Base-by-base conservation (phyloP, 1,140 invertebrate species). In the Bombus terrestris region DNA sequence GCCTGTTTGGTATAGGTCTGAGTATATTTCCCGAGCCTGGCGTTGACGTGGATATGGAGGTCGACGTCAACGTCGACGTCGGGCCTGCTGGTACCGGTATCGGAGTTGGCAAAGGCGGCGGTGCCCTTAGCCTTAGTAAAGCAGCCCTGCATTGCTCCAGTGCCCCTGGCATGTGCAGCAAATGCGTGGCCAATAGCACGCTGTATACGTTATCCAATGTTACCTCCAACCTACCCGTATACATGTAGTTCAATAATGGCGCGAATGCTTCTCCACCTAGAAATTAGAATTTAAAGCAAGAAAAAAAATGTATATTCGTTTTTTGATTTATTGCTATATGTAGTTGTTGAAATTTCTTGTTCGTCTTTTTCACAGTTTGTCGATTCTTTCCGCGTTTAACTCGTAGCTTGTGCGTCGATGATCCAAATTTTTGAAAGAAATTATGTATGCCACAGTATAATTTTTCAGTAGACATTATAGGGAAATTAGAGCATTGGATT, bases 121-220 rank as follows among this genome's bases (percentile, higher is more conserved):
- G 92, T 8, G 85, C 92, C 15, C 94, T 89, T 1, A 95, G 78
- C 86, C 94, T 91, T 9, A 96, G 78, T 2, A 96, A 90, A 57
- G 95, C 96, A 1, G 94, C 93, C 9, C 96, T 93, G 92, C 97
- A 97, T 82, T 97, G 95, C 74, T 97, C 97, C 66, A 97, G 87
- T 0, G 97, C 97, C 4, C 97, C 94, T 0, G 97, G 97, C 97
- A 98, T 97, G 90, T 97, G 97, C 35, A 98, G 93, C 66, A 97
- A 94, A 93, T 98, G 97, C 10, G 97, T 97, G 3, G 97, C 97
- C 76, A 97, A 92, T 6, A 97, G 92, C 18, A 97, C 97, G 83
- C 96, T 97, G 93, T 97, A 97, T 74, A 97, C 97, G 93, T 97
- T 97, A 43, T 96, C 96, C 35, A 96, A 93, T 47, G 96, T 97